Base-by-base conservation (phyloP, 2,797 vertebrate genomes). In the Momotus momota region DNA sequence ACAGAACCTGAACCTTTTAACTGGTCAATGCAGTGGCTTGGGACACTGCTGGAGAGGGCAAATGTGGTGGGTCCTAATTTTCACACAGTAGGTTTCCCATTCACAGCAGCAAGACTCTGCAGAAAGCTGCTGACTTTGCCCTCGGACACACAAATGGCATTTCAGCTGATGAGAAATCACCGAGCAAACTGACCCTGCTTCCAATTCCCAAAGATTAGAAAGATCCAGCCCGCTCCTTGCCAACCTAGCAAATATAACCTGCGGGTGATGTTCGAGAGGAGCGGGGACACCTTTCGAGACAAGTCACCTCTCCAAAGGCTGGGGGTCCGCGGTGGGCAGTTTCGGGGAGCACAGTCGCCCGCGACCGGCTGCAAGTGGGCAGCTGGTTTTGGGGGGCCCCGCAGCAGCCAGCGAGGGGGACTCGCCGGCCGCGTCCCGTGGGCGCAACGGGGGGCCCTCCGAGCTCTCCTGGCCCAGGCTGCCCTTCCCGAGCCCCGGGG, bases 11-110 rank as follows among this genome's bases (percentile, higher is more conserved):
- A 38, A 49, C 1, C 52, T 41, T 21, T 13, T 14, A 29, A 29
- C 15, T 2, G 31, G 29, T 31, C 43, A 23, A 1, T 0, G 29
- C 0, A 38, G 57, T 0, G 29, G 49, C 38, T 14, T 1, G 15
- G 93, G 94, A 57, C 54, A 1, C 40, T n/a, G 48, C 52, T 5
- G 8, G 29, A 17, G 12, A 78, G 55, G 27, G 66, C 29, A 79
- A 71, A 23, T 5, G 7, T 2, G 13, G 10, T 2, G 12, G 22
- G 40, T 21, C 48, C 33, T 14, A 26, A 5, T 66, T 70, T 33
- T 31, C 73, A 51, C 1, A 3, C 73, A 5, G 25, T 4, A 14
- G 19, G 11, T 65, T 49, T 60, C 17, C 71, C 52, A 11, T 11
- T 31, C 41, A 29, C 8, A 51, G 22, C 13, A 26, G 22, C 2